Conservation (phyloP, 2,888 invertebrate species). For the Caenorhabditis imperialis region DNA sequence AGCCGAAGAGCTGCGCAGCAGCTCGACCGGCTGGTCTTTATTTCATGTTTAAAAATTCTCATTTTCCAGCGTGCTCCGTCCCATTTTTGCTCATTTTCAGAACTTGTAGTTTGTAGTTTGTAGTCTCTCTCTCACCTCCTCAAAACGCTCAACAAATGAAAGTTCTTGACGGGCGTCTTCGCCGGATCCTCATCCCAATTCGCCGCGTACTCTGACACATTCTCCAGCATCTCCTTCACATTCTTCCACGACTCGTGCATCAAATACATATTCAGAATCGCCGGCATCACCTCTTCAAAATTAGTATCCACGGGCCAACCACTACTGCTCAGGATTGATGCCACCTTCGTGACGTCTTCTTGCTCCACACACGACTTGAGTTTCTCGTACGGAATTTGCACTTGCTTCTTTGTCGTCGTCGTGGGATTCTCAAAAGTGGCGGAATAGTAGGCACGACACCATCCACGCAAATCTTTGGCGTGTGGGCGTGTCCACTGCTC, state of each 20-base stretch:
- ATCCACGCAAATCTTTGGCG: conserved; percentile 49
- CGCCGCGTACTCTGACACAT: conserved; percentile 33
- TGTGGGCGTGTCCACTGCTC: conserved; percentile 34
- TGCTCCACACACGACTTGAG: conserved; percentile 55
- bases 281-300: conserved; percentile 61
- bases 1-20: too few species aligned
- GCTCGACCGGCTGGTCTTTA: too few species aligned
- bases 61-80: too few species aligned
- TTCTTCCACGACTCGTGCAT: conserved; percentile 66
- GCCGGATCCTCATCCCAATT: conserved; percentile 32
- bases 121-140: too few species aligned
- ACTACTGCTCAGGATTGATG: conserved; percentile 40
- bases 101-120: too few species aligned
- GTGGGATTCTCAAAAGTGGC: conserved; percentile 49
- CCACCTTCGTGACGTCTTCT: conserved; percentile 60
- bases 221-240: conserved; percentile 56
- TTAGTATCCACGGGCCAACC: conserved; percentile 68
- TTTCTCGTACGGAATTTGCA: conserved; percentile 39
- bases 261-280: conserved; percentile 60
- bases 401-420: neutral
- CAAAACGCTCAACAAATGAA: conserved; percentile 62
- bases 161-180: conserved; percentile 62
- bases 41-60: too few species aligned
- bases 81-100: too few species aligned
- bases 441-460: conserved; percentile 52